phyloP scores from a whole-genome alignment of 1,140 invertebrate genomes.

The Neoseiulus cucumeris region DNA sequence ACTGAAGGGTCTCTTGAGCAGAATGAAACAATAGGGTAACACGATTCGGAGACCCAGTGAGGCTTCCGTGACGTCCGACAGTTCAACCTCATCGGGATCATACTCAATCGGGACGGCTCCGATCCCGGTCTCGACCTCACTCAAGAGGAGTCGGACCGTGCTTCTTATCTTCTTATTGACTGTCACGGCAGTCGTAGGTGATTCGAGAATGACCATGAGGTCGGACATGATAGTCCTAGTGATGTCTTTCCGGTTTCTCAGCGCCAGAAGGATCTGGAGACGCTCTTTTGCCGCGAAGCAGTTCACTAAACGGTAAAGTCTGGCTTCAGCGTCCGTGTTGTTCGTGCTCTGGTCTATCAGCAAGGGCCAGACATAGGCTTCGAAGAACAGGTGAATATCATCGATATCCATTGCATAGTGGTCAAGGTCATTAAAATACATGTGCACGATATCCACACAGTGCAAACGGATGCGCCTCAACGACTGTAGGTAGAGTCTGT shows the following conservation, averaged over 20 bases:
- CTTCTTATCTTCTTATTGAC: neutral
- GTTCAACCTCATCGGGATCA: neutral
- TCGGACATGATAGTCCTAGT: conserved; percentile 3
- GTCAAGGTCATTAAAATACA: conserved; percentile 56
- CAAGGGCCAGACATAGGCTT: conserved; percentile 57
- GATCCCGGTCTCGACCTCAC: neutral
- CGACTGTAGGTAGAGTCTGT: neutral
- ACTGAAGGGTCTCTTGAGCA: neutral
- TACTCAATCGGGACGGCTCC: neutral
- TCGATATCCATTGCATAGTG: conserved; percentile 44
- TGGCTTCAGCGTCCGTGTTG: neutral
- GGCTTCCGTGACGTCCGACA: neutral
- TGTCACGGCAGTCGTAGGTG: neutral
- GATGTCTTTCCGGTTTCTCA: neutral
- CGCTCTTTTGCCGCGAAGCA: conserved; percentile 42
- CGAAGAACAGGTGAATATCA: conserved; percentile 53
- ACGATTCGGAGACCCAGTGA: neutral
- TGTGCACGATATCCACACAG: neutral
- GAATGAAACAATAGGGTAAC: neutral
- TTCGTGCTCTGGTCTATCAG: conserved; percentile 30
- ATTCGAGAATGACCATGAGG: neutral
- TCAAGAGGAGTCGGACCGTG: neutral
- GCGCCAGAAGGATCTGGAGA: neutral
- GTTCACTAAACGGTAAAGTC: conserved; percentile 19
- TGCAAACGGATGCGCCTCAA: neutral